These are phyloP conservation scores for Erythrocercus mccallii DNA, from an alignment of 2,113 vertebrate genomes.

Conservation along the genomic window DNA sequence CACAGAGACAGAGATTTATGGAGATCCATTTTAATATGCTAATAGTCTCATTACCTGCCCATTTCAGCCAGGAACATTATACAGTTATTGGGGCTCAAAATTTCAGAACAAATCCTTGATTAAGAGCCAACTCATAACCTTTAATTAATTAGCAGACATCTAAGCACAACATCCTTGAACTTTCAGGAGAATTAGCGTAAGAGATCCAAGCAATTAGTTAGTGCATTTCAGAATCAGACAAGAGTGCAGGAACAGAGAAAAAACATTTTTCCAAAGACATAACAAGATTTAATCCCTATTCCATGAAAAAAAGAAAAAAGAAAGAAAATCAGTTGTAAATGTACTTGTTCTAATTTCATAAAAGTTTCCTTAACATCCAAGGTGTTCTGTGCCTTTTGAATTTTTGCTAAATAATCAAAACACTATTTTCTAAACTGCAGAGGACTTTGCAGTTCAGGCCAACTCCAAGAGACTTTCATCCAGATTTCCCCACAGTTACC, in stretches of 20 bases:
- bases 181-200: conserved; percentile 70
- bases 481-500: background rate
- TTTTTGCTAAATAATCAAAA: background rate
- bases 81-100: background rate
- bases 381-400: background rate
- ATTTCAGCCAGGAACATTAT: background rate
- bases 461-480: background rate
- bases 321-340: background rate
- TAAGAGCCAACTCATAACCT: conserved; percentile 68
- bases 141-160: conserved; percentile 74
- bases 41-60: background rate
- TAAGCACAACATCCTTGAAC: conserved; percentile 73
- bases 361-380: background rate
- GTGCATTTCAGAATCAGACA: conserved; percentile 54
- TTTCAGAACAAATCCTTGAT: conserved; percentile 63
- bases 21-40: background rate
- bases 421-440: background rate
- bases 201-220: conserved; percentile 70
- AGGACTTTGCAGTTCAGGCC: background rate
- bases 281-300: background rate
- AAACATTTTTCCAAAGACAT: background rate
- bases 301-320: background rate
- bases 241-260: background rate
- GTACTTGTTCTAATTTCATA: background rate
- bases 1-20: background rate